Base-by-base conservation (phyloP, 1,140 invertebrate genomes). In the Heliconius nattereri region DNA sequence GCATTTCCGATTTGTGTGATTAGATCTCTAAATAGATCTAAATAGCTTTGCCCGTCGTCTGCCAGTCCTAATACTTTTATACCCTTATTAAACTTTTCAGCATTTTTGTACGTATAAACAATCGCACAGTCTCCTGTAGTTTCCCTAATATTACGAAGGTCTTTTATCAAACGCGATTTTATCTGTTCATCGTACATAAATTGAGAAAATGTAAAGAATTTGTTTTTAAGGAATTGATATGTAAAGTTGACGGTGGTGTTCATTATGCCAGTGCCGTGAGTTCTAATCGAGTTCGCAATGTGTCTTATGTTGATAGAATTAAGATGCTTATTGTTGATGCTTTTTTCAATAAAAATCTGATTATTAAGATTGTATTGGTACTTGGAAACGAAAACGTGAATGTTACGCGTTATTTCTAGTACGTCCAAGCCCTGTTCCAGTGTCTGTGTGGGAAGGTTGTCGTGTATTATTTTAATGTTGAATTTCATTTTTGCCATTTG, bases 161-260 rank as follows among this genome's bases (percentile, higher is more conserved):
- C 99, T 94, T 98, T 98, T 75, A 98, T 96, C 1, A 99, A 94
- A 76, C 98, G 96, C 0, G 98, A 99, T 92, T 99, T 99, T 74
- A 99, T 99, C 85, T 99, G 98, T 94, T 99, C 99, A 94, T 99
- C 99, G 91, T 97, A 99, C 85, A 99, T 96, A 92, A 99, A 99
- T 92, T 99, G 98, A 2, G 99, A 99, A 91, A 99, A 99, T 6
- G 97, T 97, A 84, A 97, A 97, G 85, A 99, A 98, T 93, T 99
- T 99, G 79, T 98, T 97, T 79, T 97, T 96, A 70, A 99, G 95
- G 94, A 99, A 99, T 93, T 99, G 98, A 94, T 99, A 99, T 0
- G 98, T 98, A 91, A 98, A 99, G 91, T 99, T 99, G 0, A 99
- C 96, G 1, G 98, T 99, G 1, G 98, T 99, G 87, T 99, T 99